Conservation (phyloP, 2,888 invertebrate genomes). For the Spialia ferax region DNA sequence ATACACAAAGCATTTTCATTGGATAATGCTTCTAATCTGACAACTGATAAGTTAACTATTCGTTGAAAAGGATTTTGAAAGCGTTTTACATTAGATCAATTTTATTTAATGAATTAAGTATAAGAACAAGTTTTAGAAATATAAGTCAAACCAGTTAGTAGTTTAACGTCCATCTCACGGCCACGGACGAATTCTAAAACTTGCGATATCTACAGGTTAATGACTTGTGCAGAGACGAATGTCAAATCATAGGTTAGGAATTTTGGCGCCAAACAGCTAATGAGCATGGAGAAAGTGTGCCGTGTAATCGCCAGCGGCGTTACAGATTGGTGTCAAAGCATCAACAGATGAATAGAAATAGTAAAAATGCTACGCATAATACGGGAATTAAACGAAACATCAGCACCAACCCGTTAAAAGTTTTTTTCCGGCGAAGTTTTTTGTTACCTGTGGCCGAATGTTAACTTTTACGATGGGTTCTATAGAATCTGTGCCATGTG, state of each 20-base stretch:
- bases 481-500: conserved; percentile 18
- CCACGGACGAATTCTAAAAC: not conserved
- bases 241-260: conserved; percentile 67
- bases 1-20: too few species aligned
- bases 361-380: conserved; percentile 36
- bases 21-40: too few species aligned
- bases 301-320: conserved; percentile 62
- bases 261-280: conserved; percentile 75
- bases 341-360: conserved; percentile 49
- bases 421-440: conserved; percentile 29
- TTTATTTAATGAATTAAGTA: not conserved
- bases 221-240: conserved; percentile 41
- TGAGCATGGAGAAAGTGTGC: conserved; percentile 68
- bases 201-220: conserved; percentile 42
- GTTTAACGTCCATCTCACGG: not conserved
- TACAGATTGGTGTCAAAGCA: conserved; percentile 63
- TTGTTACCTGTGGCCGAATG: conserved; percentile 29
- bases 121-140: not conserved
- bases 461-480: conserved; percentile 26
- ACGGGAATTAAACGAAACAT: conserved; percentile 42
- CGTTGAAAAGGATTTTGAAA: too few species aligned
- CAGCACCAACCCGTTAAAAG: conserved; percentile 27
- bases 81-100: too few species aligned
- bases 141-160: not conserved
- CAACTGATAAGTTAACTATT: too few species aligned